Evolutionary conservation across 1,140 invertebrate species (phyloP).

Genomic region (Asbolus verrucosus): DNA sequence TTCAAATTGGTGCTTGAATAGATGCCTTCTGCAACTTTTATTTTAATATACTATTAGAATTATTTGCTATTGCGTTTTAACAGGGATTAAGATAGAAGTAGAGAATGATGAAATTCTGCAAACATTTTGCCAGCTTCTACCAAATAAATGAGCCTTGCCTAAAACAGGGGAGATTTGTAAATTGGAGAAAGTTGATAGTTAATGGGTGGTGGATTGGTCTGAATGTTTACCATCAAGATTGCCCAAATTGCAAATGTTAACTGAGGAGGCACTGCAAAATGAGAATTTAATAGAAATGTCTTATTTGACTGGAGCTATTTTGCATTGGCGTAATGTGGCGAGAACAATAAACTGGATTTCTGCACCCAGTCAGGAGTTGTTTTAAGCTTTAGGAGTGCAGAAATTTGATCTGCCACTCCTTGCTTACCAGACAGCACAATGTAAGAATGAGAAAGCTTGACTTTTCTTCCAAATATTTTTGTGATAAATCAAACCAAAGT

Average conservation of each 20-base stretch:
- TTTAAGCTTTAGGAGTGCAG: constrained; percentile 54
- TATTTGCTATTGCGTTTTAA: constrained; percentile 56
- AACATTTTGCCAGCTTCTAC: constrained; percentile 53
- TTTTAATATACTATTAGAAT: too few relatives aligned
- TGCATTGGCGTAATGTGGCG: constrained; percentile 57
- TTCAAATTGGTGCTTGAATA: constrained; percentile 46
- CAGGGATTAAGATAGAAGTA: constrained; percentile 54
- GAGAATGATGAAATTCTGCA: constrained; percentile 35
- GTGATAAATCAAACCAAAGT: too few relatives aligned
- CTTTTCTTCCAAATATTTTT: background rate
- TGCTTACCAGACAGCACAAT: constrained; percentile 56
- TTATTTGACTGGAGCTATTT: constrained; percentile 52
- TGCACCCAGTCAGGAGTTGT: constrained; percentile 48
- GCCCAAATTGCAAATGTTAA: constrained; percentile 50
- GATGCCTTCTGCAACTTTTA: too few relatives aligned
- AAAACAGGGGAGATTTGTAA: constrained; percentile 32
- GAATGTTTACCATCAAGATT: constrained; percentile 53
- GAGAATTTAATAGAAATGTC: constrained; percentile 47
- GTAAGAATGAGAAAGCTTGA: constrained; percentile 39
- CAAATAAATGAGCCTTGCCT: constrained; percentile 48
- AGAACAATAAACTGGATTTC: constrained; percentile 51
- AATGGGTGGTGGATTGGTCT: constrained; percentile 50
- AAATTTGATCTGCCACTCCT: constrained; percentile 58
- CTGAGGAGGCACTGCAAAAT: constrained; percentile 54
- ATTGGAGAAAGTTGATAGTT: constrained; percentile 14